phyloP scores from a whole-genome alignment of 1,140 invertebrate genomes.

The Aplysia californica region DNA sequence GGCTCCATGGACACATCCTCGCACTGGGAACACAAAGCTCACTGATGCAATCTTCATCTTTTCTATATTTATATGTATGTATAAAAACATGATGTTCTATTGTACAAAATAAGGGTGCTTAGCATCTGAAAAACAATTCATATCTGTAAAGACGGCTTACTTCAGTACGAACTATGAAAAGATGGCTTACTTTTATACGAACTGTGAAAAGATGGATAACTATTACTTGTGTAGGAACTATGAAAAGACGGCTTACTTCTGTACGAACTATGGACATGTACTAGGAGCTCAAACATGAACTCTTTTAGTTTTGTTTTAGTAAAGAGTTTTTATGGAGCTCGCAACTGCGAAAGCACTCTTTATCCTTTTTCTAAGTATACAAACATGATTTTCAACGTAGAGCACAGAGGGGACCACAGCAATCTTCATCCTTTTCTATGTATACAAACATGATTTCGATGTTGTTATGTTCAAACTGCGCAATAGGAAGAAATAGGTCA shows the following conservation, averaged over 20 bases:
- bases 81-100: neutral
- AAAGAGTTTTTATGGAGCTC: no score
- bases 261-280: neutral
- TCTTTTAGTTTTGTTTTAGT: no score
- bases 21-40: slow-evolving; percentile 75
- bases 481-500: no score
- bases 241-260: neutral
- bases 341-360: no score
- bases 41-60: neutral
- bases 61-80: neutral
- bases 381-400: neutral
- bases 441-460: neutral
- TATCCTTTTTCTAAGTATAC: no score
- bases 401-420: neutral
- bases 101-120: no score
- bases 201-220: neutral
- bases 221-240: neutral
- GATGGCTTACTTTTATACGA: neutral
- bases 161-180: neutral
- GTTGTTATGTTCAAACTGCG: no score
- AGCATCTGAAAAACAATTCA: no score
- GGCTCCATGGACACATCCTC: slow-evolving; percentile 92
- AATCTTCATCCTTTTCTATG: neutral
- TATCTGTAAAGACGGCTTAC: neutral
- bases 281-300: no score